Evolutionary conservation across 1,140 invertebrate genomes (phyloP).

Genomic region (Bombyx mandarina): DNA sequence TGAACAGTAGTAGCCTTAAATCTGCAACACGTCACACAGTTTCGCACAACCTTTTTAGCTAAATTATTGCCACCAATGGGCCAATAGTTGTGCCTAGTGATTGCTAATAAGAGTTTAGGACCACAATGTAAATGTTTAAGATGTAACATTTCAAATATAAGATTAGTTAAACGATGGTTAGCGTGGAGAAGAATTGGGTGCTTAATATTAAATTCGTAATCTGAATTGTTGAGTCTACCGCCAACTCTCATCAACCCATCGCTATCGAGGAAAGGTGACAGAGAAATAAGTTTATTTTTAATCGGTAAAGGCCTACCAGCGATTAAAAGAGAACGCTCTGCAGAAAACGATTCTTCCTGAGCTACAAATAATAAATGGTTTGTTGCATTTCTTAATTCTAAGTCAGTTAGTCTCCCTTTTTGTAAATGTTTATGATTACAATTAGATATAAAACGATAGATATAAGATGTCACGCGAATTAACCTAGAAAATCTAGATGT

Average conservation of each 20-base stretch:
- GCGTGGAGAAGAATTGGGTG: constrained; percentile 16
- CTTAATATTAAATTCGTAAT: constrained; percentile 15
- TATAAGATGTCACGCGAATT: constrained; percentile 12
- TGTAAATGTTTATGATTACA: constrained; percentile 12
- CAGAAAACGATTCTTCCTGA: constrained; percentile 16
- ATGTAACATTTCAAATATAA: constrained; percentile 1
- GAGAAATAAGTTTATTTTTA: constrained; percentile 14
- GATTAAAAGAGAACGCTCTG: constrained; percentile 11
- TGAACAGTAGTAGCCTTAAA: too few relatives aligned
- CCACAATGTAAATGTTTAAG: background rate
- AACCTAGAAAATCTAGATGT: constrained; percentile 11
- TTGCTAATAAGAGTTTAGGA: constrained; percentile 2
- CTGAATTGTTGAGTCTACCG: constrained; percentile 18
- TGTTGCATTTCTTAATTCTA: constrained; percentile 10
- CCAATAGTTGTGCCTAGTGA: constrained; percentile 1
- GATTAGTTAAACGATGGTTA: constrained; percentile 5
- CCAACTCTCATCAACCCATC: constrained; percentile 18
- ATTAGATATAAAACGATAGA: constrained; percentile 5
- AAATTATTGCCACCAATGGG: background rate
- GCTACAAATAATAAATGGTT: constrained; percentile 8
- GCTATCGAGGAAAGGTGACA: constrained; percentile 17
- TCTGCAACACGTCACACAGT: background rate
- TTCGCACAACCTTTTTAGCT: background rate
- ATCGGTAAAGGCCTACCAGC: constrained; percentile 5
- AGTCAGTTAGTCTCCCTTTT: constrained; percentile 4